Evolutionary conservation across 2,113 vertebrate species (phyloP).

Genomic region (mouse (Mus musculus)): DNA sequence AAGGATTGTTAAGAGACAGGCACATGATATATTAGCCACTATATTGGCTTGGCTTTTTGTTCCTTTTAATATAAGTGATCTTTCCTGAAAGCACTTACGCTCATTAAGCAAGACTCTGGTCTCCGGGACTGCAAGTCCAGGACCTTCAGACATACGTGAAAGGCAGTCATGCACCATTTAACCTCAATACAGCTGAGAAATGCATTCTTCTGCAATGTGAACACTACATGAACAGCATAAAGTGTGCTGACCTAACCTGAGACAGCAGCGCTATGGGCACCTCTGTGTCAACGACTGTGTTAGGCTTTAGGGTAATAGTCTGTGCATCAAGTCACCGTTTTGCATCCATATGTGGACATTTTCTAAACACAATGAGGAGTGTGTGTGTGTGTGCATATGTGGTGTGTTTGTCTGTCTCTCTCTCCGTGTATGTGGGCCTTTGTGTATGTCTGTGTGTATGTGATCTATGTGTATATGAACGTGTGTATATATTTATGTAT

Average conservation of each 20-base stretch:
- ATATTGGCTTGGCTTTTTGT: not conserved
- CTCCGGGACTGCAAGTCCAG: not conserved
- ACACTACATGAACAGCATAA: not conserved
- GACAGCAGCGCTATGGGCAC: not conserved
- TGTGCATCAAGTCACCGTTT: not conserved
- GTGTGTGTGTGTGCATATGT: not conserved
- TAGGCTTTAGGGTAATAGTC: not conserved
- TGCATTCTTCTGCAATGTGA: not conserved
- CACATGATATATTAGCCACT: not conserved
- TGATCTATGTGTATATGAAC: not conserved
- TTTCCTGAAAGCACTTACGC: not conserved
- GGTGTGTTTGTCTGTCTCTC: not conserved
- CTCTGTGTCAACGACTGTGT: not conserved
- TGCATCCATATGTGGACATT: not conserved
- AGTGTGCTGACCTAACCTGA: not conserved
- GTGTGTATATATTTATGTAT: not conserved
- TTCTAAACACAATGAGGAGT: not conserved
- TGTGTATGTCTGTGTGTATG: not conserved
- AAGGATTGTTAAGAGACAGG: not conserved
- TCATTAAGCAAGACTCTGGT: slow-evolving; percentile 22
- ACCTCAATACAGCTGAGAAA: not conserved
- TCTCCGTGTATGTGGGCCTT: not conserved
- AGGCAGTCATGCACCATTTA: not conserved
- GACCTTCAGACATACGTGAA: not conserved
- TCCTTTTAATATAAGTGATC: not conserved